Conservation (phyloP, 2,888 invertebrate genomes). For the Tenthredo amoena region DNA sequence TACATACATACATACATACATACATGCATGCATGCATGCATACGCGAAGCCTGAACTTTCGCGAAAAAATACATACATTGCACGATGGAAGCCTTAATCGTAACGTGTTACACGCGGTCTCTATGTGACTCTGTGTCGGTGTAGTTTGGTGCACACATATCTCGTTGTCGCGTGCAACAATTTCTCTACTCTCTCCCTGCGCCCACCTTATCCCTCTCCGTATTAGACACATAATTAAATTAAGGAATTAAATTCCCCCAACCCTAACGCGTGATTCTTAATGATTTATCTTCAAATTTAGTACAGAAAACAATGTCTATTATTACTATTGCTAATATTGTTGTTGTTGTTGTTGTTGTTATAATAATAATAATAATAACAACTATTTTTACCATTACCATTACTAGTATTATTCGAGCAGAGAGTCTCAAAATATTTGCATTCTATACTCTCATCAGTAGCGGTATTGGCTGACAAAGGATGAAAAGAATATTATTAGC, state of each 20-base stretch:
- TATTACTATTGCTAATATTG: neutral
- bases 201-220: neutral
- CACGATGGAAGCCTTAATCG: neutral
- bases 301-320: neutral
- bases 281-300: neutral
- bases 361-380: no score
- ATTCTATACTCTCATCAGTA: neutral
- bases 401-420: neutral
- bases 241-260: neutral
- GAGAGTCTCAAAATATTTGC: neutral
- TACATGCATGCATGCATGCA: neutral
- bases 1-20: no score
- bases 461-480: neutral
- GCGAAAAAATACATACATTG: neutral
- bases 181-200: neutral
- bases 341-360: no score
- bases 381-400: neutral
- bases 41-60: slow-evolving; percentile 1
- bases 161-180: neutral
- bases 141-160: neutral
- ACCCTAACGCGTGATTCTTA: neutral
- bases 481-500: neutral
- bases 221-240: neutral
- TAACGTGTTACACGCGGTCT: slow-evolving; percentile 2
- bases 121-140: neutral